These are phyloP conservation scores for Dasysyrphus albostriatus DNA, from an alignment of 2,888 invertebrate species.

Conservation along the genomic window DNA sequence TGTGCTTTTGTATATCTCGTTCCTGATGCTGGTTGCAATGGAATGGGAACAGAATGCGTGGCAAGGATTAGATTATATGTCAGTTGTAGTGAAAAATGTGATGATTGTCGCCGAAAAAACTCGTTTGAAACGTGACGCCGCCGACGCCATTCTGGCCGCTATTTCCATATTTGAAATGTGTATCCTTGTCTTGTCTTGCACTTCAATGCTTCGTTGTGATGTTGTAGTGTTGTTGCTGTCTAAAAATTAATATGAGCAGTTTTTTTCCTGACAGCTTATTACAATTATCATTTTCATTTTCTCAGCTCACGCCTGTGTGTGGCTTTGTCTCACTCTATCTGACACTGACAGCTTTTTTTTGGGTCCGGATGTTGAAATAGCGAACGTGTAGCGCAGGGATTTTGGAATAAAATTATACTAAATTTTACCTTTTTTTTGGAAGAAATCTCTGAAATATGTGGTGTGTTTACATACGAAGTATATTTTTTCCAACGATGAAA, in stretches of 20 bases:
- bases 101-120: conserved; percentile 59
- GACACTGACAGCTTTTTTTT: conserved; percentile 11
- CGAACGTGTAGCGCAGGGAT: conserved; percentile 39
- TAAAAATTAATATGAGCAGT: conserved; percentile 68
- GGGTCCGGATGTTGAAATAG: conserved; percentile 30
- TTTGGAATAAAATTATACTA: conserved; percentile 7
- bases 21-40: not conserved
- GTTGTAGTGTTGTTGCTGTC: not conserved
- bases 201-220: not conserved
- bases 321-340: not conserved
- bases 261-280: conserved; percentile 70
- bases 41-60: conserved; percentile 39
- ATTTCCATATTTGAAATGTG: conserved; percentile 30
- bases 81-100: conserved; percentile 69
- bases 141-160: conserved; percentile 14
- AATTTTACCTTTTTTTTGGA: conserved; percentile 23
- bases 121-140: conserved; percentile 67
- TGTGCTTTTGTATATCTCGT: not conserved
- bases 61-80: conserved; percentile 72
- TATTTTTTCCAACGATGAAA: no score
- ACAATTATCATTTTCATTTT: conserved; percentile 69
- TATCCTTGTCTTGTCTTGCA: not conserved
- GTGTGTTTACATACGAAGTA: not conserved
- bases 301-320: conserved; percentile 8
- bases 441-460: not conserved